Base-by-base conservation (phyloP, 2,797 vertebrate genomes). In the Graptemys geographica region DNA sequence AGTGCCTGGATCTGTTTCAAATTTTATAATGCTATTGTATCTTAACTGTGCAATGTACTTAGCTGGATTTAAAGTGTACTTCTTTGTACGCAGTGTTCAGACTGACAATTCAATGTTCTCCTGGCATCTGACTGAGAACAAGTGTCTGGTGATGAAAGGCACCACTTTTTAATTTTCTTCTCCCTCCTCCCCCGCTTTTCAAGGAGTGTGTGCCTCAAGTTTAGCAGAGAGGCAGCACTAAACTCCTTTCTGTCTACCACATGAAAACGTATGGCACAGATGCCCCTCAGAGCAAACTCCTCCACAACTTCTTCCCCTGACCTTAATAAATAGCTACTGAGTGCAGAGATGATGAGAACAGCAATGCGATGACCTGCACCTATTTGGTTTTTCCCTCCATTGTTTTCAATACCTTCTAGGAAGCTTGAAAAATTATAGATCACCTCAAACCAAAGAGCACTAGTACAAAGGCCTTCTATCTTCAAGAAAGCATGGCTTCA, bases 41-140 rank as follows among this genome's bases (percentile, higher is more conserved):
- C 91, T 79, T 57, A 95, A 55, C 76, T 44, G 59, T 52, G 88
- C 31, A 11, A n/a, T 8, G 7, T 59, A 59, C 49, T 93, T 76
- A 88, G 69, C 3, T 90, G 23, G 13, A 53, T 92, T 94, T 91
- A 89, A 96, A 88, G 79, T 5, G 53, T 31, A 53, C 33, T 90
- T 80, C 53, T 81, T 80, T 0, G 19, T 51, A n/a, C 44, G 94
- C 56, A 84, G 27, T 72, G 90, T 86, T 91, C 86, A 62, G 92
- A 97, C n/a, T 41, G 56, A 87, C 79, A 94, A 33, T 56, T 91
- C 51, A 21, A 31, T 62, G 28, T 56, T 86, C 87, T 92, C 92
- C 21, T 78, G 44, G 62, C 79, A 82, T 74, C 81, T 85, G 62
- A 59, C 41, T 79, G 53, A 65, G 86, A 87, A 55, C 76, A 95